phyloP scores from a whole-genome alignment of 2,888 invertebrate genomes.

The Rhimphoctona megacephalus region DNA sequence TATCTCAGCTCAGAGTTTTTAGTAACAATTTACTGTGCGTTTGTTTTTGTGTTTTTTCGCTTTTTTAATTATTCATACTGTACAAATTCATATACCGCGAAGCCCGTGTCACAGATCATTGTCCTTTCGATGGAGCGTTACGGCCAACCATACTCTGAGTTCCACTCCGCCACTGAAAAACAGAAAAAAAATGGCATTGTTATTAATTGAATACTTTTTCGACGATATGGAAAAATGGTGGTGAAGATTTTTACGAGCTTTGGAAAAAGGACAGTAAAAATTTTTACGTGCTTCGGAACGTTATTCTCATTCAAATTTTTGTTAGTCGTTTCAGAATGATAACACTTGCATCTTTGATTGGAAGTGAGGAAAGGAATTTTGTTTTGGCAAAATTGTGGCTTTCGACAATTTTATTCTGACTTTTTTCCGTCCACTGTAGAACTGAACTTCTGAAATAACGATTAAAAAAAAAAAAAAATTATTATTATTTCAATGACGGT shows the following conservation, averaged over 20 bases:
- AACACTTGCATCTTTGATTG: neutral
- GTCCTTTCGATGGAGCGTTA: conserved; percentile 83
- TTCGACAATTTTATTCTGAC: neutral
- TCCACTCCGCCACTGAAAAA: conserved; percentile 91
- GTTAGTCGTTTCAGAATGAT: neutral
- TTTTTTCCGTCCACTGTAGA: no score
- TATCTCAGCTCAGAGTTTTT: neutral
- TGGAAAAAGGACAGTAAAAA: neutral
- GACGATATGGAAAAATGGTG: neutral
- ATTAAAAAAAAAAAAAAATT: no score
- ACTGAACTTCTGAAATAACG: no score
- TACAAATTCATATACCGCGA: conserved; percentile 49
- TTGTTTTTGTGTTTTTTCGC: neutral
- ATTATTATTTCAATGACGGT: neutral
- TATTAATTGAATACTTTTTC: neutral
- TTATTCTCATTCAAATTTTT: neutral
- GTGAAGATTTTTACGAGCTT: neutral
- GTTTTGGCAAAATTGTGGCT: neutral
- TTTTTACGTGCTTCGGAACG: neutral
- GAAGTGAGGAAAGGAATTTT: neutral
- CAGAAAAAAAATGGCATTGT: conserved; percentile 9
- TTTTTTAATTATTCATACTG: conserved; percentile 55
- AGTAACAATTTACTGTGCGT: conserved; percentile 12
- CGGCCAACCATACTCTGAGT: conserved; percentile 93
- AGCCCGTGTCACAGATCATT: conserved; percentile 58